Base-by-base conservation (phyloP, 2,888 invertebrate genomes). In the Drosophila pseudotakahashii region DNA sequence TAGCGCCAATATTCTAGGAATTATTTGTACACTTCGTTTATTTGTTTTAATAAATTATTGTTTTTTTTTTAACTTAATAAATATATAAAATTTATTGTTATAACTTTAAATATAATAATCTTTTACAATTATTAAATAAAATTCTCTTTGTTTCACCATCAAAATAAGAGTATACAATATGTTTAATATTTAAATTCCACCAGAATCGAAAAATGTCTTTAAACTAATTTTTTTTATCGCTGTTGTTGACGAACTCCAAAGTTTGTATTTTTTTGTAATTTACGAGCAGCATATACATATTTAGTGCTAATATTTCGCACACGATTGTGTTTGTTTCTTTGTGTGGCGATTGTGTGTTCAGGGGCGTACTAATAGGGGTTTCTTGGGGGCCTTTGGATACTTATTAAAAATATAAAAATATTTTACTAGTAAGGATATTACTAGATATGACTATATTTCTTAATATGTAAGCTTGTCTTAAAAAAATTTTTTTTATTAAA, bases 181-280 rank as follows among this genome's bases (percentile, higher is more conserved):
- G 19, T 7, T 6, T 2, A 30, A 13, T 13, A 19, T 53, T 16
- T 16, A 13, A 23, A 44, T n/a, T 16, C 13, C 7, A n/a, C 13
- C 2, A 11, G 3, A 23, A 44, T 7, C 1, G 13, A 50, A 16
- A 16, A 6, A 11, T 44, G 14, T 14, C 7, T 16, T 16, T 44
- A 34, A 19, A 10, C 4, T 44, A 1, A 32, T 2, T n/a, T 36
- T 36, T 34, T 42, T 14, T 41, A 13, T 32, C 1, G 16, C 10
- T 52, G 16, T 2, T 9, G 16, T 19, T 42, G 41, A 23, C 30
- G 23, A 59, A 23, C 52, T 52, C 34, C 13, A 3, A 41, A 13
- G 19, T 42, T 34, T 34, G 19, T 53, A 36, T 53, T 52, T 36
- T 36, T 34, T 13, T 36, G 34, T 36, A 59, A 42, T 42, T 52